A percentile compares a stretch with the other conserved stretches of the same genome.
Conservation (phyloP, 2,797 vertebrate genomes). For the Darevskia mixta region DNA sequence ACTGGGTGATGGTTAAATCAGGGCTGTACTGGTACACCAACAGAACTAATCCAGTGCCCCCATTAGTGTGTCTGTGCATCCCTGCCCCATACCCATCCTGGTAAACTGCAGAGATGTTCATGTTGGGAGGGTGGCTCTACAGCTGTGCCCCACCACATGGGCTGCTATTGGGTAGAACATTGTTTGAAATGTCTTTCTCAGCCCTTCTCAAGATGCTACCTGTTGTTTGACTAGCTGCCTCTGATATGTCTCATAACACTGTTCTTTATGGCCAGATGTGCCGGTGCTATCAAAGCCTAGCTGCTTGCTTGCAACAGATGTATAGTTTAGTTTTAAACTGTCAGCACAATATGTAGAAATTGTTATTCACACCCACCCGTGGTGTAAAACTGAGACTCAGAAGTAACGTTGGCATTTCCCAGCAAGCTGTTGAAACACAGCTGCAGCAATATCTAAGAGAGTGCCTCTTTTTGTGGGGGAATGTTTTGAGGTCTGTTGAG, state of each 20-base stretch:
- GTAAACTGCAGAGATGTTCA: too few relatives aligned
- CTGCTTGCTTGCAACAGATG: neutral
- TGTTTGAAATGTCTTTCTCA: neutral
- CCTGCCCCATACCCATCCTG: too few relatives aligned
- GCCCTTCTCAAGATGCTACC: neutral
- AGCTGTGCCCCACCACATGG: too few relatives aligned
- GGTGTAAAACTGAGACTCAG: neutral
- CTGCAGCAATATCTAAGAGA: constrained; percentile 1
- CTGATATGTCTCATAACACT: neutral
- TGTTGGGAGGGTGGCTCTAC: too few relatives aligned
- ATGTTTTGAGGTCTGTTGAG: constrained; percentile 12
- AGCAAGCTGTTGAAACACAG: constrained; percentile 10
- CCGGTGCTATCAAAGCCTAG: neutral
- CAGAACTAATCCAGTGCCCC: too few relatives aligned
- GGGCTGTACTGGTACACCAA: too few relatives aligned
- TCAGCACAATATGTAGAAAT: neutral
- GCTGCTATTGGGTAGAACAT: neutral
- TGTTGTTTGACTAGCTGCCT: neutral
- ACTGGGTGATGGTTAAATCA: too few relatives aligned
- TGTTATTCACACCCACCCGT: neutral
- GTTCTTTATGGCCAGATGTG: constrained; percentile 1
- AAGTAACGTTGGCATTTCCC: constrained; percentile 10
- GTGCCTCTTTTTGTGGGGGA: neutral
- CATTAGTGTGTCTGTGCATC: too few relatives aligned
- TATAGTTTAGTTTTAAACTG: constrained; percentile 2